Conservation (phyloP, 2,888 invertebrate species). For the Glaucopsyche alexis region DNA sequence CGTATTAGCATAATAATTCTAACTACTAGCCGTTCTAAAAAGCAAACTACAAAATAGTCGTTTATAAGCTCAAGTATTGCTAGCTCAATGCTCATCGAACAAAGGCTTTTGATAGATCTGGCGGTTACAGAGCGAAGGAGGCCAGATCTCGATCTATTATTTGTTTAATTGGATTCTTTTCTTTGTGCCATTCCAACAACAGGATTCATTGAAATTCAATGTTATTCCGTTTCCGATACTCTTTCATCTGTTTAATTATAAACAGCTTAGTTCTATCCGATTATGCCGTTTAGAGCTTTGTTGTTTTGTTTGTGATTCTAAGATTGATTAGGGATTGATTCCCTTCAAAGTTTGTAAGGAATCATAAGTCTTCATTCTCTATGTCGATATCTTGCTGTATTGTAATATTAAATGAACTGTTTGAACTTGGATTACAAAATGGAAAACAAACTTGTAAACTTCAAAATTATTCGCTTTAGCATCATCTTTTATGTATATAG, state of each 20-base stretch:
- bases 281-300: conserved; percentile 44
- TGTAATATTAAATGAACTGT: too few species aligned
- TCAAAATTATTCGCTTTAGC: too few species aligned
- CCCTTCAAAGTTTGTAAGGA: neutral
- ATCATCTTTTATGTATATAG: too few species aligned
- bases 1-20: neutral
- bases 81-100: neutral
- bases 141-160: conserved; percentile 59
- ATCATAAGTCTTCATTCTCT: too few species aligned
- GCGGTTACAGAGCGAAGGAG: conserved; percentile 18
- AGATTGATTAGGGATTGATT: neutral
- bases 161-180: conserved; percentile 74
- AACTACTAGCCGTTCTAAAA: neutral
- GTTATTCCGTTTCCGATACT: conserved; percentile 50
- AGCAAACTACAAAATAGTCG: neutral
- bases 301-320: conserved; percentile 48
- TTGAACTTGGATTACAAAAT: too few species aligned
- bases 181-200: conserved; percentile 64
- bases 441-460: too few species aligned
- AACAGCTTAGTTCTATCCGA: conserved; percentile 18
- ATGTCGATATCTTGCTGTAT: too few species aligned
- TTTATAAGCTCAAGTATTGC: neutral
- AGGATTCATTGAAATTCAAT: conserved; percentile 61
- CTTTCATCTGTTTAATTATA: conserved; percentile 33
- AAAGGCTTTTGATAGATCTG: conserved; percentile 8